These are phyloP conservation scores for Aphis gossypii DNA, from an alignment of 1,140 invertebrate genomes.

Conservation along the genomic window DNA sequence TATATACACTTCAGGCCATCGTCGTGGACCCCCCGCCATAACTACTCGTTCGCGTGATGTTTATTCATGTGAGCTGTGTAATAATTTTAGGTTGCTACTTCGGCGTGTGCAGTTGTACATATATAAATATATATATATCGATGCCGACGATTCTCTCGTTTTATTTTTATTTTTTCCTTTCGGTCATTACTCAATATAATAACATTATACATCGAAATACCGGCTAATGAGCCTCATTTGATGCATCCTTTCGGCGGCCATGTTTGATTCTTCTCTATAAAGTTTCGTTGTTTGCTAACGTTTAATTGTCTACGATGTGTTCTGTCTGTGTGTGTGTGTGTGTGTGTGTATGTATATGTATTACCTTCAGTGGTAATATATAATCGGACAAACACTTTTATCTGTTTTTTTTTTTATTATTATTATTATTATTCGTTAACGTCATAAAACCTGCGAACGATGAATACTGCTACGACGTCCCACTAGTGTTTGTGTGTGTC, in stretches of 20 bases:
- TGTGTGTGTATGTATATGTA: neutral
- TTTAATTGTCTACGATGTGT: constrained; percentile 20
- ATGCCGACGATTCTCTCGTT: constrained; percentile 28
- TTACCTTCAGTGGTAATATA: constrained; percentile 23
- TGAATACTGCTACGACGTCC: neutral
- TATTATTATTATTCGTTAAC: neutral
- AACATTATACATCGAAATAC: constrained; percentile 37
- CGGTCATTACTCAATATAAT: constrained; percentile 49
- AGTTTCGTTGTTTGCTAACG: constrained; percentile 49
- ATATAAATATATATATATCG: neutral
- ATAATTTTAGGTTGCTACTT: constrained; percentile 35
- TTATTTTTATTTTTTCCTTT: constrained; percentile 17
- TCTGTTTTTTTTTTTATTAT: neutral
- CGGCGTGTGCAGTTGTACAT: neutral
- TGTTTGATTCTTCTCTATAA: constrained; percentile 44
- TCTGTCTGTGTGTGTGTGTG: neutral
- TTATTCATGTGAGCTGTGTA: constrained; percentile 50
- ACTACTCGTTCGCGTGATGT: constrained; percentile 51
- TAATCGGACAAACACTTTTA: constrained; percentile 23
- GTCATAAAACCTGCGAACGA: constrained; percentile 25
- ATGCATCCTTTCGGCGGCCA: constrained; percentile 43
- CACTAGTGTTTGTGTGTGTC: neutral
- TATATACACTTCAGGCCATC: neutral
- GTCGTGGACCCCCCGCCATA: constrained; percentile 21
- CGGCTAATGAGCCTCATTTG: constrained; percentile 36